A percentile compares a stretch with the other conserved stretches of the same genome.
Conservation (phyloP, 2,888 invertebrate genomes). For the Serrognathus titanus region DNA sequence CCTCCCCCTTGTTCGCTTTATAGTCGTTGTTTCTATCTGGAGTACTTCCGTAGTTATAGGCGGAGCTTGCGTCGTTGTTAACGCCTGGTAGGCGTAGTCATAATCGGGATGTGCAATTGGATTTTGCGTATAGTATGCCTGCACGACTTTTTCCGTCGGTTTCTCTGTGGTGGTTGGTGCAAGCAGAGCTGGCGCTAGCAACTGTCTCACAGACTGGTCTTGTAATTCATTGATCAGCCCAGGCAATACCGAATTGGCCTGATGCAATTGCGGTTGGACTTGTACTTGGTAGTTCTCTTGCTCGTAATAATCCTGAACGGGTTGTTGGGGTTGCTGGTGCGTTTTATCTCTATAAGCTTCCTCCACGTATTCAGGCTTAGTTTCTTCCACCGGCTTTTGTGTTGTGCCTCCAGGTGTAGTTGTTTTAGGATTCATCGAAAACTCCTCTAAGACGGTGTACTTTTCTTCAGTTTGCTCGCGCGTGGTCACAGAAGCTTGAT, state of each 20-base stretch:
- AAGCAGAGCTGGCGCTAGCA: slow-evolving; percentile 40
- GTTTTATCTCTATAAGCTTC: slow-evolving; percentile 7
- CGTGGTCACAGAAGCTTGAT: not conserved
- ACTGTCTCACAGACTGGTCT: slow-evolving; percentile 48
- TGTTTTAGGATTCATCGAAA: slow-evolving; percentile 26
- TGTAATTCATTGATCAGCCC: slow-evolving; percentile 60
- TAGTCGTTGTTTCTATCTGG: slow-evolving; percentile 46
- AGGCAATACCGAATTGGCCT: slow-evolving; percentile 58
- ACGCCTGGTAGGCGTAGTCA: too few species aligned
- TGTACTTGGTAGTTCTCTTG: not conserved
- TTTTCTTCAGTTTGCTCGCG: slow-evolving; percentile 24
- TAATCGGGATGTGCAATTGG: too few species aligned
- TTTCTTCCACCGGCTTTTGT: not conserved
- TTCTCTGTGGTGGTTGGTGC: slow-evolving; percentile 36
- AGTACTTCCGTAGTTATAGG: slow-evolving; percentile 46
- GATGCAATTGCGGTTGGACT: slow-evolving; percentile 51
- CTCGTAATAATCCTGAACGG: not conserved
- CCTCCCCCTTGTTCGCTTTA: slow-evolving; percentile 53
- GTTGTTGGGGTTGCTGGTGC: slow-evolving; percentile 10
- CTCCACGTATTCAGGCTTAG: slow-evolving; percentile 22
- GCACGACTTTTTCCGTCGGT: not conserved
- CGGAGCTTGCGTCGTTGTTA: slow-evolving; percentile 31
- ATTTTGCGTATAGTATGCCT: not conserved
- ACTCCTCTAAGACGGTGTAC: slow-evolving; percentile 42
- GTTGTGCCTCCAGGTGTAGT: slow-evolving; percentile 13